A percentile compares a stretch with the other conserved stretches of the same genome.
phyloP scores from a whole-genome alignment of 1,140 invertebrate species.

The Achroia grisella region DNA sequence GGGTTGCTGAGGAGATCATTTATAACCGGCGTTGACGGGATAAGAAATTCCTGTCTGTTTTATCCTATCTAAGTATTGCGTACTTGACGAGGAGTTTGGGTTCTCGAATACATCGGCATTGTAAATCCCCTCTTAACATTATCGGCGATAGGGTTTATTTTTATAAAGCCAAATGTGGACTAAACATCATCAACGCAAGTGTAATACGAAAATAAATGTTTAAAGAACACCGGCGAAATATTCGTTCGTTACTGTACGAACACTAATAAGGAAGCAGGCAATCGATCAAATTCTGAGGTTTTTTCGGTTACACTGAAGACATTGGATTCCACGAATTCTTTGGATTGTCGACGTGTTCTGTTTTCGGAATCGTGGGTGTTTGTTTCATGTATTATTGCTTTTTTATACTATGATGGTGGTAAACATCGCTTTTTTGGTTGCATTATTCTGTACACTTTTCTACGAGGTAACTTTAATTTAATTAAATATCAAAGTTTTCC shows the following conservation, averaged over 20 bases:
- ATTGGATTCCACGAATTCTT: not conserved
- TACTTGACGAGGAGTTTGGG: conserved; percentile 3
- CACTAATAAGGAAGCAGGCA: conserved; percentile 26
- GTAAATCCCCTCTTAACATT: too few relatives aligned
- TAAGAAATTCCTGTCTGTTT: conserved; percentile 25
- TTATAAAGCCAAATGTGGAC: too few relatives aligned
- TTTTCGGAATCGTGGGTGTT: not conserved
- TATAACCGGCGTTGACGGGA: conserved; percentile 36
- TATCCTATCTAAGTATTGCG: conserved; percentile 11
- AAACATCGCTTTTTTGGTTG: too few relatives aligned
- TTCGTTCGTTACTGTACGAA: not conserved
- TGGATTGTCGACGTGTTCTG: conserved; percentile 4
- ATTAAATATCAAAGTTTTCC: too few relatives aligned
- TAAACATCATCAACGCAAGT: too few relatives aligned
- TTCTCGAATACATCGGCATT: too few relatives aligned
- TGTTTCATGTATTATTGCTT: not conserved
- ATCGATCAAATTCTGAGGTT: conserved; percentile 28
- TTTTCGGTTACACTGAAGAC: not conserved
- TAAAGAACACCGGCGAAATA: too few relatives aligned
- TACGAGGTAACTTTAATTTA: too few relatives aligned
- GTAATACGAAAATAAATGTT: too few relatives aligned
- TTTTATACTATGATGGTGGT: too few relatives aligned
- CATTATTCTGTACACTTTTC: too few relatives aligned
- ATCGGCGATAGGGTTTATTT: too few relatives aligned
- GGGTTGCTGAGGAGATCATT: conserved; percentile 29